Base-by-base conservation (phyloP, 1,140 invertebrate genomes). In the Drosophila kanapiae region DNA sequence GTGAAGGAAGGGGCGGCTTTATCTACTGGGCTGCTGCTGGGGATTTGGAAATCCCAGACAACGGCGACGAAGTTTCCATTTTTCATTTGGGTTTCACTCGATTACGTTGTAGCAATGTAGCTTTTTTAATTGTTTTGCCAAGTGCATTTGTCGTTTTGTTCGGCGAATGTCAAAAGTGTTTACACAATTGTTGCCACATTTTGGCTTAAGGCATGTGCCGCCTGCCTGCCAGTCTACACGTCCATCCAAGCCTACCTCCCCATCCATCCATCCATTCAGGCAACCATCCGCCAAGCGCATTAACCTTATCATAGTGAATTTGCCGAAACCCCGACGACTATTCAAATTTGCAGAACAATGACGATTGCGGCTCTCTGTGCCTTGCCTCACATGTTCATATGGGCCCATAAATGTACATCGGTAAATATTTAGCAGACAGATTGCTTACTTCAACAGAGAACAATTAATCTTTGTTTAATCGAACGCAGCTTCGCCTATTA, bases 151-250 rank as follows among this genome's bases (percentile, higher is more conserved):
- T 56, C 53, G 29, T 35, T 72, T 49, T 61, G 16, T 47, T 62
- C 49, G 35, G 11, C 14, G 31, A 53, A 53, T 53, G 56, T 10
- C 35, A 43, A 72, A 59, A 51, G 67, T 75, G 71, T 75, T 75
- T 75, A 54, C 70, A 75, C 71, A 75, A 63, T 75, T 74, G 71
- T 75, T 75, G 71, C 69, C 58, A 62, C 71, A 75, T 62, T 47
- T 61, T 48, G 69, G 58, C 59, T 42, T 48, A 62, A 53, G 33
- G 47, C 69, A 18, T 60, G 38, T 60, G 54, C 23, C 23, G 23
- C 23, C 23, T 23, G 1, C 23, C 23, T 2, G 23, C n/a, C 27
- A 37, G n/a, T 37, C 27, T 31, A 33, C 49, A 51, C 33, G 18
- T 45, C n/a, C 38, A 27, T 18, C 13, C 45, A 29, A 47, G 8